Evolutionary conservation across 2,113 vertebrate species (phyloP).

Genomic region (Chaetodon trifascialis): DNA sequence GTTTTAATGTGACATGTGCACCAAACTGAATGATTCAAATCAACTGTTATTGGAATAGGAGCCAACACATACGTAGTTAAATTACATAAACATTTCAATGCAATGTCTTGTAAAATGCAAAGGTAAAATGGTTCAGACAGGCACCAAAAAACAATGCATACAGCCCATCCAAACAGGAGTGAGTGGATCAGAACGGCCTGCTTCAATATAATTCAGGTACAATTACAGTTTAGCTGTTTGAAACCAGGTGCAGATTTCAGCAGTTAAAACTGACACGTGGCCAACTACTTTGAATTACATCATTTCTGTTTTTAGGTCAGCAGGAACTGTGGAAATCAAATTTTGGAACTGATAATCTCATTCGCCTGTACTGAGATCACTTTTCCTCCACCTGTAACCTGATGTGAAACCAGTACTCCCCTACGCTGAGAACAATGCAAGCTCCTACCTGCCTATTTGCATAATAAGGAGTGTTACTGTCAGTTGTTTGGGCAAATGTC

Average conservation of each 20-base stretch:
- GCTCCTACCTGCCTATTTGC: slow-evolving; percentile 47
- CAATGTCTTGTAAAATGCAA: slow-evolving; percentile 3
- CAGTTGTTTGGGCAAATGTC: slow-evolving; percentile 66
- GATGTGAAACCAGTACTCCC: slow-evolving; percentile 6
- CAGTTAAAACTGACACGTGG: slow-evolving; percentile 23
- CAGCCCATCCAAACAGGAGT: neutral
- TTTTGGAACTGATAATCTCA: slow-evolving; percentile 17
- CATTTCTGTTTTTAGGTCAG: slow-evolving; percentile 23
- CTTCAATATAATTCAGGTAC: slow-evolving; percentile 20
- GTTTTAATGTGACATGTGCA: slow-evolving; percentile 61
- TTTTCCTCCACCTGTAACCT: slow-evolving; percentile 55
- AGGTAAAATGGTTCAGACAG: slow-evolving; percentile 20
- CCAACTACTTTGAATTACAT: neutral
- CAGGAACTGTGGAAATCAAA: neutral
- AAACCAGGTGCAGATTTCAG: neutral
- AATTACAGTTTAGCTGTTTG: slow-evolving; percentile 8
- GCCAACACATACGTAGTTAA: slow-evolving; percentile 13
- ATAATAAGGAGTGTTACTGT: slow-evolving; percentile 47
- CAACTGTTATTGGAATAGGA: slow-evolving; percentile 29
- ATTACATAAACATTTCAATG: slow-evolving; percentile 21
- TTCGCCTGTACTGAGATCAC: neutral
- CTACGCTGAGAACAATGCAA: neutral
- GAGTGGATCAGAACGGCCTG: neutral
- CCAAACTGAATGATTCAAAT: slow-evolving; percentile 51
- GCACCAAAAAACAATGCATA: slow-evolving; percentile 1